phyloP scores from a whole-genome alignment of 2,113 vertebrate species.

The Melanerpes formicivorus region DNA sequence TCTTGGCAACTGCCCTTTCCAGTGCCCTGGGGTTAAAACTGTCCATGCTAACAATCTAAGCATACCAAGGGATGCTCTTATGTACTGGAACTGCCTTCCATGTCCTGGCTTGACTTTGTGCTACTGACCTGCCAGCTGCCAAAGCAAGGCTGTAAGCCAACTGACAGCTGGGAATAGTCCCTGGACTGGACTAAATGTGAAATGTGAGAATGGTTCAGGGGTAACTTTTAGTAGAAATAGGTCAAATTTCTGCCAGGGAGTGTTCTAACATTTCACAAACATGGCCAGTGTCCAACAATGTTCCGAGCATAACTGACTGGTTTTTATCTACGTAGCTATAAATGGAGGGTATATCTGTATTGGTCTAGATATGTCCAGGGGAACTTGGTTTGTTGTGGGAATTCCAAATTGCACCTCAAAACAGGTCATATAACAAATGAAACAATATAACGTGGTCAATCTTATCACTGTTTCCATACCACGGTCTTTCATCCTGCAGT shows the following conservation, averaged over 20 bases:
- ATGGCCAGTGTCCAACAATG: no score
- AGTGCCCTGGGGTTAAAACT: not conserved
- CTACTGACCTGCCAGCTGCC: not conserved
- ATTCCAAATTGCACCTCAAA: not conserved
- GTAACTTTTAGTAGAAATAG: not conserved
- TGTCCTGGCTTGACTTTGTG: not conserved
- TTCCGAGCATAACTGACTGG: not conserved
- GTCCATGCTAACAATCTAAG: not conserved
- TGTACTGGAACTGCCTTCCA: not conserved
- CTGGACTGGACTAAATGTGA: not conserved
- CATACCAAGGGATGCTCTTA: not conserved
- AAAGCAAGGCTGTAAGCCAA: not conserved
- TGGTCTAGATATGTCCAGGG: not conserved
- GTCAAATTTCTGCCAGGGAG: not conserved
- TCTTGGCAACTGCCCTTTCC: not conserved
- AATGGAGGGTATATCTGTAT: fast-evolving
- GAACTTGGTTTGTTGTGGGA: not conserved
- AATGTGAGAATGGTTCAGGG: not conserved
- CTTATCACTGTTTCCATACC: not conserved
- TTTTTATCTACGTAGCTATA: not conserved
- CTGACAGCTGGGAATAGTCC: not conserved
- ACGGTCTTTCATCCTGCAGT: not conserved
- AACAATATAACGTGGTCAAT: not conserved
- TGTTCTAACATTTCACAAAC: not conserved
- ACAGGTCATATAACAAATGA: not conserved